Evolutionary conservation across 2,888 invertebrate genomes (phyloP).

Genomic region (Drosophila merina): DNA sequence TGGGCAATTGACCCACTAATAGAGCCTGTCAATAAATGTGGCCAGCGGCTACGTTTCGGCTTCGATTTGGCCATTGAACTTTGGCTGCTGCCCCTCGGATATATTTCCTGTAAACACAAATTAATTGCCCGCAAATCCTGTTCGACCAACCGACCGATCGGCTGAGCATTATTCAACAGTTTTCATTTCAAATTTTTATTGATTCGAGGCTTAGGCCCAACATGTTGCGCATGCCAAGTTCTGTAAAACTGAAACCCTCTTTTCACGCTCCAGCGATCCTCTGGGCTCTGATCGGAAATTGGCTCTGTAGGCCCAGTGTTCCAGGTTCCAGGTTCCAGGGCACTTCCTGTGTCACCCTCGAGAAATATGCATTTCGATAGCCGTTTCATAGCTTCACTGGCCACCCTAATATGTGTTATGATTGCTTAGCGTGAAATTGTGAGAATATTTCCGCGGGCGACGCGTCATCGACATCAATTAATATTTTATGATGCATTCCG

Average conservation of each 20-base stretch:
- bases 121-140: conserved; percentile 84
- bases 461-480: conserved; percentile 54
- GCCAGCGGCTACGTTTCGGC: not conserved
- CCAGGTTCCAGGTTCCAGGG: conserved; percentile 58
- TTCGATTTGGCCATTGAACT: conserved; percentile 66
- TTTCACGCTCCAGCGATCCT: conserved; percentile 29
- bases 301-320: conserved; percentile 69
- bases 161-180: conserved; percentile 71
- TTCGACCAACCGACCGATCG: conserved; percentile 43
- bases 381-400: conserved; percentile 75
- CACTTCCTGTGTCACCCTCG: conserved; percentile 69
- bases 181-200: conserved; percentile 76
- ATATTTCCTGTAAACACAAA: conserved; percentile 78
- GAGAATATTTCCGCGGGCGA: conserved; percentile 55
- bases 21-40: conserved; percentile 69
- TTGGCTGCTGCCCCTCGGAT: conserved; percentile 9
- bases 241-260: conserved; percentile 1
- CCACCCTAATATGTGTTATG: conserved; percentile 66
- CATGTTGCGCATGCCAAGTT: conserved; percentile 75
- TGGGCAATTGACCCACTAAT: conserved; percentile 77
- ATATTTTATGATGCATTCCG: conserved; percentile 59
- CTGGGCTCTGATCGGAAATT: conserved; percentile 77
- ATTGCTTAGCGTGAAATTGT: conserved; percentile 77
- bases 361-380: conserved; percentile 5
- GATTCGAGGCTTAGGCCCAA: conserved; percentile 58